A percentile compares a stretch with the other conserved stretches of the same genome.
These are phyloP conservation scores for Chrysolina oricalcia DNA, from an alignment of 2,888 invertebrate species.

Conservation along the genomic window DNA sequence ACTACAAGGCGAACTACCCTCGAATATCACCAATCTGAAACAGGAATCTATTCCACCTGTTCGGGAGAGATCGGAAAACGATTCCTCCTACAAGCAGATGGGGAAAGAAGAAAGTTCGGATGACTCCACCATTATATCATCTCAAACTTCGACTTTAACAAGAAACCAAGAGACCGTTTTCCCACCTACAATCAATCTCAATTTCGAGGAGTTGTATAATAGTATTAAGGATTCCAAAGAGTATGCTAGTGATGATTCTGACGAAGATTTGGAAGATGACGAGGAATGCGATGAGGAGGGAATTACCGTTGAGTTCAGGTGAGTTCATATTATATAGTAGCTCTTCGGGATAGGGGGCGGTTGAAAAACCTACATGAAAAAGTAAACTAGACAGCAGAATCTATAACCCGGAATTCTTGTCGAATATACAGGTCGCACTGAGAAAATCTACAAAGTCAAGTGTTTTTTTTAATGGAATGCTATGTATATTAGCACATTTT, in stretches of 20 bases:
- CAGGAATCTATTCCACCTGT: conserved; percentile 74
- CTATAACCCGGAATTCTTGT: too few relatives aligned
- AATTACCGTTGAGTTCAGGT: conserved; percentile 4
- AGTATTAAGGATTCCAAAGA: conserved; percentile 67
- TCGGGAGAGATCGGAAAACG: conserved; percentile 67
- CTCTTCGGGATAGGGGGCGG: too few relatives aligned
- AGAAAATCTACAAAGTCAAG: too few relatives aligned
- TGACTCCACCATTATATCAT: conserved; percentile 96
- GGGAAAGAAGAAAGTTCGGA: conserved; percentile 93
- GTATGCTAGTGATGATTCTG: conserved; percentile 70
- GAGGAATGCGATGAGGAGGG: conserved; percentile 60
- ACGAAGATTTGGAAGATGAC: conserved; percentile 70
- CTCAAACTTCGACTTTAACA: conserved; percentile 95
- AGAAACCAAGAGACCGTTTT: conserved; percentile 83
- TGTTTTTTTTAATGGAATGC: too few relatives aligned
- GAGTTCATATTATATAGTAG: too few relatives aligned
- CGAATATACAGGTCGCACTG: too few relatives aligned
- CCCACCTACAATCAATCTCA: conserved; percentile 73
- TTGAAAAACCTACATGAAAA: too few relatives aligned
- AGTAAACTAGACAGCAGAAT: too few relatives aligned
- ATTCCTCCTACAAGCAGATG: conserved; percentile 61
- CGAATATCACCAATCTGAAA: conserved; percentile 66
- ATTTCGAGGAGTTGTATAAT: conserved; percentile 74
- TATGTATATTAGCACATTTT: too few relatives aligned
- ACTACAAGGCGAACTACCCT: conserved; percentile 73